These are phyloP conservation scores for Rhabditophanes sp. DNA, from an alignment of 2,888 invertebrate genomes.

Conservation along the genomic window DNA sequence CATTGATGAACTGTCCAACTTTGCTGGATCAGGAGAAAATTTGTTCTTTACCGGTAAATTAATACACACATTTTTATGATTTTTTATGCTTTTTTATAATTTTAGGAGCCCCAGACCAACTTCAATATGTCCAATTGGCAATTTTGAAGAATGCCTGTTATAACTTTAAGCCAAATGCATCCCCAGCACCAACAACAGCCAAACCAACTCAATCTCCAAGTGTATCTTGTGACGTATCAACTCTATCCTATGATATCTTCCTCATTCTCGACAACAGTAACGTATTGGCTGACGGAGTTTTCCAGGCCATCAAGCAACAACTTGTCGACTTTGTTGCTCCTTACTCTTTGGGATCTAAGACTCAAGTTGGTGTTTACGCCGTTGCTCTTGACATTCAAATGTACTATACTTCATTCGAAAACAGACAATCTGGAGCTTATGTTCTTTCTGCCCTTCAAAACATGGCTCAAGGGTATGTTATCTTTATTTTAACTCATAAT, in stretches of 20 bases:
- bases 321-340: conserved; percentile 14
- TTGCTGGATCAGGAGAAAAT: conserved; percentile 8
- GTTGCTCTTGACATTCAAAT: conserved; percentile 18
- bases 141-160: conserved; percentile 16
- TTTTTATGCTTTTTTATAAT: conserved; percentile 16
- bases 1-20: conserved; percentile 10
- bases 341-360: conserved; percentile 11
- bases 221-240: conserved; percentile 13
- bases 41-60: too few species aligned
- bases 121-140: conserved; percentile 17
- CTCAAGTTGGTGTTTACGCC: conserved; percentile 18
- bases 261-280: conserved; percentile 19
- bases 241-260: conserved; percentile 20
- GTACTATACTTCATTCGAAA: conserved; percentile 19
- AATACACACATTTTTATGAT: not conserved
- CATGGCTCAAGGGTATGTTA: too few species aligned
- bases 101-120: conserved; percentile 14
- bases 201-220: conserved; percentile 17
- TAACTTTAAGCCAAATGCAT: too few species aligned
- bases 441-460: too few species aligned
- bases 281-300: conserved; percentile 12
- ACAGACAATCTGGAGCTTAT: too few species aligned
- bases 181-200: conserved; percentile 12
- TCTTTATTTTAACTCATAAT: too few species aligned
- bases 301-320: conserved; percentile 16